A percentile compares a stretch with the other conserved stretches of the same genome.
phyloP scores from a whole-genome alignment of 2,797 vertebrate genomes.

The Chrosomus eos region DNA sequence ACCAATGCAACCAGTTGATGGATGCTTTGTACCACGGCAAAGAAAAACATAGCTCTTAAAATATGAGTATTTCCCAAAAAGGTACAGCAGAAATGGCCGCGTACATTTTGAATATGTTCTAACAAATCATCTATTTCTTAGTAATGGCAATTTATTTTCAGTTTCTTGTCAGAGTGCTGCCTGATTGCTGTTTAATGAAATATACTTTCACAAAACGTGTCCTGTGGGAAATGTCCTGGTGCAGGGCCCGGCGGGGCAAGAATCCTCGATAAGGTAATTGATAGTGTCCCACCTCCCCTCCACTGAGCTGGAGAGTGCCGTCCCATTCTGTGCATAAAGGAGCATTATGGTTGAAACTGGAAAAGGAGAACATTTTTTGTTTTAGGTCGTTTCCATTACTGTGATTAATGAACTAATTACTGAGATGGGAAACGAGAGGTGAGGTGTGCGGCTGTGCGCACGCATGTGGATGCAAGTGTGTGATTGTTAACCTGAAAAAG shows the following conservation, averaged over 20 bases:
- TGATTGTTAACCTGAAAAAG: constrained; percentile 42
- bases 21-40: background rate
- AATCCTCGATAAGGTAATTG: constrained; percentile 27
- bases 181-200: constrained; percentile 42
- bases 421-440: constrained; percentile 68
- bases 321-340: constrained; percentile 43
- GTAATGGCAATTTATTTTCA: constrained; percentile 41
- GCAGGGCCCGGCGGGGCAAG: background rate
- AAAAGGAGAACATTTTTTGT: constrained; percentile 18
- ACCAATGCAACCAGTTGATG: background rate
- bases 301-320: constrained; percentile 29
- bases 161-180: constrained; percentile 4
- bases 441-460: constrained; percentile 8
- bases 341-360: constrained; percentile 30
- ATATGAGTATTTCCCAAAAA: background rate
- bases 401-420: constrained; percentile 82
- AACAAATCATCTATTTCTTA: constrained; percentile 32
- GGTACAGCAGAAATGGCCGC: background rate
- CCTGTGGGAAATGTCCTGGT: constrained; percentile 22
- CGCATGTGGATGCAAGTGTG: background rate
- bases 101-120: background rate
- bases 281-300: constrained; percentile 14
- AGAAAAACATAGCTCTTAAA: background rate
- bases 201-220: constrained; percentile 32
- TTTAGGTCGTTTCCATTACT: constrained; percentile 74